Evolutionary conservation across 1,140 invertebrate species (phyloP), one percentile per base, ranked within the genome.

Genomic region (Tetragonula clypearis): DNA sequence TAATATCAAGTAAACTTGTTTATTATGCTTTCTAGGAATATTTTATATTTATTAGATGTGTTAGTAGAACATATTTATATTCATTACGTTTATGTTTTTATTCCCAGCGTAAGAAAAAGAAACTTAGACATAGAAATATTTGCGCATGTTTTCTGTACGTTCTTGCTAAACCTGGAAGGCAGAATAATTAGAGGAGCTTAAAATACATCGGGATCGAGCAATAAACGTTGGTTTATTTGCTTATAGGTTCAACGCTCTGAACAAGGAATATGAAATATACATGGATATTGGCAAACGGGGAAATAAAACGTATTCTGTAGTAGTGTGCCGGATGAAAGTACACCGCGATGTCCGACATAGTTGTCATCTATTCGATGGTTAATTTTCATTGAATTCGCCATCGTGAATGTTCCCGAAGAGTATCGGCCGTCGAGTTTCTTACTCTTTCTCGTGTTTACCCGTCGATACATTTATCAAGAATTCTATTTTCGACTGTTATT

Each of bases 351-450:
- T 86, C 87, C 74, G 82, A 92, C 86, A 91, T 82, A 88, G 72
- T 87, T 91, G 91, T 90, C 86, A 90, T 75, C 85, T 82, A 87
- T 91, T 90, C 83, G 87, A 92, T 92, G 88, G 87, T 88, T 92
- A 90, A 92, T 92, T 92, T 92, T 84, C 85, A 92, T 92, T 91
- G 82, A 90, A 89, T 87, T 89, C 60, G 62, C 65, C 26, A 49
- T 35, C 41, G 62, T 8, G 12, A 35, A 23, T n/a, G 19, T 19
- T 23, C 19, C 53, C 19, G 62, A 82, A 81, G 49, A 65, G 60
- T 75, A 14, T 58, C 55, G 6, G 6, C 26, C 23, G 55, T 71
- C 82, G 19, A 3, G 17, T 19, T 68, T 77, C 56, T 56, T 49
- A 23, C 5, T 72, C 21, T 75, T 83, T 73, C 26, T 55, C 12